A percentile compares a stretch with the other conserved stretches of the same genome.
Conservation (phyloP, 2,888 invertebrate species). For the Mylabris sibirica region DNA sequence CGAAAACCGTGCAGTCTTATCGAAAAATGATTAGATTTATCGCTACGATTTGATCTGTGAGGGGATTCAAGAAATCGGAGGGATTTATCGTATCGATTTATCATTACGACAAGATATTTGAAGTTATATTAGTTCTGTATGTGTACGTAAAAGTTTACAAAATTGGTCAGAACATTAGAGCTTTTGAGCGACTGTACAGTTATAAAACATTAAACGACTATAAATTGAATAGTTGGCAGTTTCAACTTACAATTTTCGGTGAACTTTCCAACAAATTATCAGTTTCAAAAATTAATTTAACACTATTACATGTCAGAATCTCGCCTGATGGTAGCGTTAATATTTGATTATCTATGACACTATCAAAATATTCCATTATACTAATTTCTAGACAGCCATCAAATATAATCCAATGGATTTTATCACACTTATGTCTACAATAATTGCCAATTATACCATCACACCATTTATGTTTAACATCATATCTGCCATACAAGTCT, state of each 20-base stretch:
- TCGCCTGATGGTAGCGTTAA: conserved; percentile 84
- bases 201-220: no score
- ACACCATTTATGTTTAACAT: conserved; percentile 81
- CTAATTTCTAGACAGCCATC: conserved; percentile 86
- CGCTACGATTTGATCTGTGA: no score
- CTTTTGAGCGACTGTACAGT: no score
- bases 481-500: conserved; percentile 86
- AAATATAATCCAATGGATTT: conserved; percentile 87
- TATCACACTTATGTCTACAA: conserved; percentile 73
- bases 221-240: background rate
- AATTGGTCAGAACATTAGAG: no score
- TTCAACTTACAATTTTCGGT: conserved; percentile 74
- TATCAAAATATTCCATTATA: conserved; percentile 87
- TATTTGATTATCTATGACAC: conserved; percentile 76
- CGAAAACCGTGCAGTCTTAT: no score
- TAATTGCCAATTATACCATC: conserved; percentile 83
- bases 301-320: conserved; percentile 74
- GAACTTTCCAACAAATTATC: conserved; percentile 79
- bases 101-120: no score
- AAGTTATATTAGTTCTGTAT: no score
- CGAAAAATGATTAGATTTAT: no score
- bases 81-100: no score
- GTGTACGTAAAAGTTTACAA: no score
- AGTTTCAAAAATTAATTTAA: conserved; percentile 83
- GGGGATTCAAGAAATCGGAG: no score